A percentile compares a stretch with the other conserved stretches of the same genome.
phyloP scores from a whole-genome alignment of 2,888 invertebrate species.

The Erpobdella octoculata region DNA sequence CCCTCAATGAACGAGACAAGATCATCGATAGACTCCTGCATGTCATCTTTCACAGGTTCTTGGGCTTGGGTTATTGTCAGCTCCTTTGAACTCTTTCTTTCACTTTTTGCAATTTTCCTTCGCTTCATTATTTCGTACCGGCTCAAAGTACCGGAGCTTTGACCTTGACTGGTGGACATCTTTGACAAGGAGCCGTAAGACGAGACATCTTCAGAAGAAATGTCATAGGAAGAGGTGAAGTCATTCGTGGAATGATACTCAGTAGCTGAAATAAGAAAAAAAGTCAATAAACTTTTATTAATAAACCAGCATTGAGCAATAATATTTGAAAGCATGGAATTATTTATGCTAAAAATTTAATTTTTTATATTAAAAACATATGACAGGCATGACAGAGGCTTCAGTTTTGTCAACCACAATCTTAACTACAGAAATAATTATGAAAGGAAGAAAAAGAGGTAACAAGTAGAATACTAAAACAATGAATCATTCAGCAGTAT shows the following conservation, averaged over 20 bases:
- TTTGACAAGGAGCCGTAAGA: background rate
- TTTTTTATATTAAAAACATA: too few species aligned
- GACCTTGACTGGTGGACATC: background rate
- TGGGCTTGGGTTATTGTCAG: background rate
- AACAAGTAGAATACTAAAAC: too few species aligned
- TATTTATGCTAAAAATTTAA: too few species aligned
- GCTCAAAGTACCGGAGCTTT: background rate
- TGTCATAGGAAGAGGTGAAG: background rate
- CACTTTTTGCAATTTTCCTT: background rate
- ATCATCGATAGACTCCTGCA: background rate
- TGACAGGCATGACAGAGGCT: too few species aligned
- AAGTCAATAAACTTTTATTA: too few species aligned
- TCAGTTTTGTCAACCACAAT: too few species aligned
- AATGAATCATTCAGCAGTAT: too few species aligned
- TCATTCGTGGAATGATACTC: background rate
- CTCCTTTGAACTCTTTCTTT: slow-evolving; percentile 1
- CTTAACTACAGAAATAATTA: too few species aligned
- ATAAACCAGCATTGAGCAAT: too few species aligned
- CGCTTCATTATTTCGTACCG: slow-evolving; percentile 7
- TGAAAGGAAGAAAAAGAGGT: too few species aligned
- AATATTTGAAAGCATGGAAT: too few species aligned
- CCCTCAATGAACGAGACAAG: slow-evolving; percentile 14
- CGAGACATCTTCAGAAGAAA: background rate
- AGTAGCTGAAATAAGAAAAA: too few species aligned
- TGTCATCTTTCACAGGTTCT: background rate